A percentile compares a stretch with the other conserved stretches of the same genome.
phyloP scores from a whole-genome alignment of 2,113 vertebrate species.

The Corydoras maculifer region DNA sequence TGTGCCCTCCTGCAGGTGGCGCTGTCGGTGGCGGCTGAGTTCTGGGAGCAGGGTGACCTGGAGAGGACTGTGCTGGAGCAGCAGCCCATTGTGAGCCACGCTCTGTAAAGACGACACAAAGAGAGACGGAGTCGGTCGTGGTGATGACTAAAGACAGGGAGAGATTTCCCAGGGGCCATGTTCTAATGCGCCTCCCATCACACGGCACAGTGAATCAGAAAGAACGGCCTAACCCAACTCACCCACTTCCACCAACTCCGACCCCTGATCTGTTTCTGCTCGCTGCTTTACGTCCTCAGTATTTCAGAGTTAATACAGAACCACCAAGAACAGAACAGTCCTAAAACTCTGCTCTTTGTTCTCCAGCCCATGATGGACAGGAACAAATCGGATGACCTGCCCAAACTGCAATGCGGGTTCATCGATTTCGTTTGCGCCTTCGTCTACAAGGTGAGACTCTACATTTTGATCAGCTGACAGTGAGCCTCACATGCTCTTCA shows the following conservation, averaged over 20 bases:
- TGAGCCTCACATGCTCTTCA: too few species aligned
- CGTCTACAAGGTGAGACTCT: conserved; percentile 68
- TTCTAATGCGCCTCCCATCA: conserved; percentile 48
- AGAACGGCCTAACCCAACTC: conserved; percentile 44
- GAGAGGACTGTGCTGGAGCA: too few species aligned
- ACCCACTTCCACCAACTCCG: conserved; percentile 20
- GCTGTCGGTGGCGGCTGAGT: too few species aligned
- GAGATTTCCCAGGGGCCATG: conserved; percentile 43
- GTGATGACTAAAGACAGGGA: conserved; percentile 36
- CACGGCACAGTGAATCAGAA: conserved; percentile 56
- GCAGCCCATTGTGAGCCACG: neutral
- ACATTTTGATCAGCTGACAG: conserved; percentile 12
- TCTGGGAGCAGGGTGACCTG: too few species aligned
- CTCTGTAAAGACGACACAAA: conserved; percentile 9
- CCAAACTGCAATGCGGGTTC: conserved; percentile 72
- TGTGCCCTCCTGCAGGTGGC: neutral
- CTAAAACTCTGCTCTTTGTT: too few species aligned
- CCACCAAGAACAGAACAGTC: too few species aligned
- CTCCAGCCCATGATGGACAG: conserved; percentile 73
- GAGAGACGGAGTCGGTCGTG: conserved; percentile 12
- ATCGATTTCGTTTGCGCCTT: conserved; percentile 74
- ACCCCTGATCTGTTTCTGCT: conserved; percentile 3
- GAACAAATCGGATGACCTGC: conserved; percentile 64
- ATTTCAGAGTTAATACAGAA: too few species aligned
- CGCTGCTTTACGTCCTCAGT: too few species aligned